phyloP scores from a whole-genome alignment of 30 jellyfish, hydroid and myxozoan genomes.

The Aurelia aurita region DNA sequence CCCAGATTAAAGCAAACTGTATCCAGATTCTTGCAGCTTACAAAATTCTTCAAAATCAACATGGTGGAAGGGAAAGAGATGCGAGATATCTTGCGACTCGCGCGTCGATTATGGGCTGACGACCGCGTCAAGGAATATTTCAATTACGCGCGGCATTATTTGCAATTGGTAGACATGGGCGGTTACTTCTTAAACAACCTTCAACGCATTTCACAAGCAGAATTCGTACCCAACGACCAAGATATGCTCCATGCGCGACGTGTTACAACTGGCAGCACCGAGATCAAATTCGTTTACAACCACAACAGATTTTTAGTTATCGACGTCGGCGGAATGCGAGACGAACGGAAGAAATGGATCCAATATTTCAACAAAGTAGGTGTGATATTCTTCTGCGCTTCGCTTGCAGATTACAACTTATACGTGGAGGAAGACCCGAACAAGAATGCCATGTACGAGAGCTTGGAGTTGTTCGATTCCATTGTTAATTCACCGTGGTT shows the following conservation, averaged over 20 bases:
- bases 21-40: slow-evolving; percentile 52
- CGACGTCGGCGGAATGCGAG: slow-evolving; percentile 75
- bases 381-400: slow-evolving; percentile 66
- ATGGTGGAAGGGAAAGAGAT: slow-evolving; percentile 67
- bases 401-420: slow-evolving; percentile 63
- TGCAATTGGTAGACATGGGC: slow-evolving; percentile 67
- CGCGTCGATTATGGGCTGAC: slow-evolving; percentile 63
- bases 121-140: slow-evolving; percentile 64
- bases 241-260: slow-evolving; percentile 71
- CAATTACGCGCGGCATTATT: slow-evolving; percentile 65
- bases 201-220: slow-evolving; percentile 66
- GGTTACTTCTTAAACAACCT: slow-evolving; percentile 58
- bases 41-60: slow-evolving; percentile 62
- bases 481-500: slow-evolving; percentile 63
- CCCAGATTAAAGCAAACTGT: slow-evolving; percentile 69
- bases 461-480: slow-evolving; percentile 61
- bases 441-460: slow-evolving; percentile 67
- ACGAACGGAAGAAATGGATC: slow-evolving; percentile 72
- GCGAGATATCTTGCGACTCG: slow-evolving; percentile 66
- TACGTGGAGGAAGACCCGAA: slow-evolving; percentile 71
- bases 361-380: slow-evolving; percentile 68
- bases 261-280: slow-evolving; percentile 71
- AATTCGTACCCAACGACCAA: slow-evolving; percentile 66
- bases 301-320: slow-evolving; percentile 62
- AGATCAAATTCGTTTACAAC: slow-evolving; percentile 51